Percentiles rank a stretch among this genome's conserved stretches.
Conservation (phyloP, 2,113 vertebrate genomes). For the mouse (Mus musculus) region GRCm39 chr8:56769001-56769500, state of each 20-base stretch:
- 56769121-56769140: background rate
- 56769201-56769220: background rate
- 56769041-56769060: background rate
- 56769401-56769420: background rate
- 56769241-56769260: background rate
- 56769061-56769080: background rate
- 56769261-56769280: background rate
- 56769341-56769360: background rate
- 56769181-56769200: background rate
- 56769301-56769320: background rate
- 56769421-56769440: too few relatives aligned
- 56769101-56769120: constrained; percentile 5
- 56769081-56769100: background rate
- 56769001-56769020: background rate
- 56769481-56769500: too few relatives aligned
- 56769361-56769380: background rate
- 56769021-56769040: background rate
- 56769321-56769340: background rate
- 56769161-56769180: background rate
- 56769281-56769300: background rate
- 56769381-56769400: background rate
- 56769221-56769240: background rate
- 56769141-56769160: background rate
- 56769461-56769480: too few relatives aligned
- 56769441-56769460: too few relatives aligned